Evolutionary conservation across 1,140 invertebrate species (phyloP), one percentile per base, ranked within the genome.

Genomic region (Drosophila micromelanica): DNA sequence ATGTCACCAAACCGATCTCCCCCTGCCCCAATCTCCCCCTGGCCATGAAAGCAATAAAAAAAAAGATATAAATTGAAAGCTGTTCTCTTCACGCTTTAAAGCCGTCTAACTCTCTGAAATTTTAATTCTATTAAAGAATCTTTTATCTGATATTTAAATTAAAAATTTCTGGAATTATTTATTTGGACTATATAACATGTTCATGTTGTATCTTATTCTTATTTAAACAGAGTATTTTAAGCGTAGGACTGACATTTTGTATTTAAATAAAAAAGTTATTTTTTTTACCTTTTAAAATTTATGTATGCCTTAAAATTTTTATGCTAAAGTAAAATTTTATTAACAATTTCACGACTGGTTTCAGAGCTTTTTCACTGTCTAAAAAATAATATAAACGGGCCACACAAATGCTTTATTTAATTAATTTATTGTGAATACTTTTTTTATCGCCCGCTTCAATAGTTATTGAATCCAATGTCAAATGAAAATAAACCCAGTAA

Each of bases 21-120:
- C 20, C 8, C 27, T 35, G 32, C 32, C 11, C 4, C n/a, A n/a
- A 17, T 37, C 13, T 45, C 15, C 5, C 20, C 8, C 27, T 35
- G 32, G 8, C 11, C 4, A n/a, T 30, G 35, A 43, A 38, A 37
- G n/a, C 23, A 20, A 20, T 60, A 11, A 45, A 51, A 37, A 55
- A 30, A 7, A 37, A 13, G 61, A 55, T 42, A 30, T 27, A 55
- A 69, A 69, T 73, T 56, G 64, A 73, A 57, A 56, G 65, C 51
- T 69, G 55, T 38, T 17, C 8, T 30, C 40, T n/a, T 13, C 9
- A 12, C 37, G 52, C 51, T 40, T 65, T 57, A 59, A 67, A 59
- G 56, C 30, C 5, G 23, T 6, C 23, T 15, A 42, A 42, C 27
- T 48, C n/a, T n/a, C 32, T 35, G 56, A 46, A 40, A 30, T 52